These are phyloP conservation scores for Steinernema khuongi DNA, from an alignment of 1,140 invertebrate species.

Conservation along the genomic window DNA sequence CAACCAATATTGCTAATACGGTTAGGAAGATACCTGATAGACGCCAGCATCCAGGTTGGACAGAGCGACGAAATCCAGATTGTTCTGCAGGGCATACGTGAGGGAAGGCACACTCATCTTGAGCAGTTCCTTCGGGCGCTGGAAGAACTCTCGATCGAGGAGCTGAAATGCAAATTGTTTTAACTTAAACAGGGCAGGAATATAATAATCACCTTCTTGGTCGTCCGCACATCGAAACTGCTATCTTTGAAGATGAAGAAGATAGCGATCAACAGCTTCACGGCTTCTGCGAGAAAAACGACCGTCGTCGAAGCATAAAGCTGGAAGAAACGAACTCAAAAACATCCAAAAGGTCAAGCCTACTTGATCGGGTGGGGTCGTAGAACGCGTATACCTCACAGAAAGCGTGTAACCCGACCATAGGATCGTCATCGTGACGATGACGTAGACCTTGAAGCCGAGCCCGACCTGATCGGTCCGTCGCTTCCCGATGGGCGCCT, in stretches of 20 bases:
- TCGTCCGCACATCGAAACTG: slow-evolving; percentile 24
- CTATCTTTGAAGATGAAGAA: slow-evolving; percentile 40
- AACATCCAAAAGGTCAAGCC: slow-evolving; percentile 29
- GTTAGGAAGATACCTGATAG: slow-evolving; percentile 57
- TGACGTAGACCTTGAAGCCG: slow-evolving; percentile 52
- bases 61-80: slow-evolving; percentile 55
- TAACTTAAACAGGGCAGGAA: slow-evolving; percentile 20
- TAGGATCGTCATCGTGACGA: slow-evolving; percentile 48
- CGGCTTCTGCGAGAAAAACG: slow-evolving; percentile 50
- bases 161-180: slow-evolving; percentile 30
- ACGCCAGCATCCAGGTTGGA: slow-evolving; percentile 57
- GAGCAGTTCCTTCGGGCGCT: slow-evolving; percentile 46
- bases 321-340: no score
- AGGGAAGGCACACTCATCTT: slow-evolving; percentile 58
- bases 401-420: slow-evolving; percentile 55
- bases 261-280: slow-evolving; percentile 48
- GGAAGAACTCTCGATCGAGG: slow-evolving; percentile 48
- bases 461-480: slow-evolving; percentile 15
- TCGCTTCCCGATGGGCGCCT: neutral
- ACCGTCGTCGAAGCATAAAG: slow-evolving; percentile 51
- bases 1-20: neutral
- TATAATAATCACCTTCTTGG: neutral
- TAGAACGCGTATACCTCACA: slow-evolving; percentile 42
- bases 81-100: slow-evolving; percentile 57
- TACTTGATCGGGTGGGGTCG: slow-evolving; percentile 31